Evolutionary conservation across 2,113 vertebrate genomes (phyloP).

Genomic region (Brienomyrus longianalis): DNA sequence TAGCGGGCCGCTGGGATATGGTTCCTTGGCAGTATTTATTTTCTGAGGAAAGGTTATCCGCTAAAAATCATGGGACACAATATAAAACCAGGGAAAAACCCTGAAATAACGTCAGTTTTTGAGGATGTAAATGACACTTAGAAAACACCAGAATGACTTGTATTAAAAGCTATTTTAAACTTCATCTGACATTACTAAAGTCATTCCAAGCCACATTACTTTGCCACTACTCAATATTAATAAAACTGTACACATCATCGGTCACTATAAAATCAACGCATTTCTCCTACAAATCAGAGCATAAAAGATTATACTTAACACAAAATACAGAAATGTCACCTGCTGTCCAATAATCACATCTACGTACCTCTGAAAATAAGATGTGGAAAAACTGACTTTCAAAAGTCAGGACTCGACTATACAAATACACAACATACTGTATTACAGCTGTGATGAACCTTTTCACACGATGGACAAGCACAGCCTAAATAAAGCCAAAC

Average conservation of each 20-base stretch:
- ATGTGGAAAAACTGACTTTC: slow-evolving; percentile 53
- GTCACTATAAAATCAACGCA: slow-evolving; percentile 47
- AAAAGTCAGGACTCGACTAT: slow-evolving; percentile 35
- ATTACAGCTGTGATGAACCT: neutral
- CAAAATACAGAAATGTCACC: slow-evolving; percentile 44
- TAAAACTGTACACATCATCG: slow-evolving; percentile 36
- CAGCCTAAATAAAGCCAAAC: neutral
- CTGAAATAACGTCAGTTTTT: slow-evolving; percentile 44
- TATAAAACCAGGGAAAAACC: slow-evolving; percentile 37
- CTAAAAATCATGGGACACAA: slow-evolving; percentile 42
- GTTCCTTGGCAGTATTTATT: slow-evolving; percentile 47
- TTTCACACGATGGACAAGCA: neutral
- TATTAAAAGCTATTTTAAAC: slow-evolving; percentile 52
- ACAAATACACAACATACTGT: neutral
- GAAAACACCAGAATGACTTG: slow-evolving; percentile 41
- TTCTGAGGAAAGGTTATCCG: slow-evolving; percentile 48
- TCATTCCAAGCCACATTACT: slow-evolving; percentile 24
- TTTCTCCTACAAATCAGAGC: slow-evolving; percentile 39
- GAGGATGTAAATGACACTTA: slow-evolving; percentile 43
- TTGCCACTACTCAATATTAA: slow-evolving; percentile 31
- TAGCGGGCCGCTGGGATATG: slow-evolving; percentile 40
- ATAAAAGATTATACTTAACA: slow-evolving; percentile 28
- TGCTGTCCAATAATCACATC: slow-evolving; percentile 47
- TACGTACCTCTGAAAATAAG: slow-evolving; percentile 25
- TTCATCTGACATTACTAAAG: slow-evolving; percentile 36